Conservation (phyloP, 2,888 invertebrate genomes). For the Bellardia pandia region DNA sequence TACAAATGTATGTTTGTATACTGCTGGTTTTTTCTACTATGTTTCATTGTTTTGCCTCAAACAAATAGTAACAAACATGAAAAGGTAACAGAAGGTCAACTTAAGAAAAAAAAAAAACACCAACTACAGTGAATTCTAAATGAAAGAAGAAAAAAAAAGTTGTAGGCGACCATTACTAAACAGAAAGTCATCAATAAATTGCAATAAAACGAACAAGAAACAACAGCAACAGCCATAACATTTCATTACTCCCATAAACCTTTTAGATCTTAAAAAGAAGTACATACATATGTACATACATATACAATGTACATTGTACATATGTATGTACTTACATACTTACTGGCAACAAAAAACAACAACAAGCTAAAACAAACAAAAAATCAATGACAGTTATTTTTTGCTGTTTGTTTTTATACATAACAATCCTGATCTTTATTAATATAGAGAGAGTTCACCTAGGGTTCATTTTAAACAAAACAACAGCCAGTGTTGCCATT, state of each 20-base stretch:
- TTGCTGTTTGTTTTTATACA: not conserved
- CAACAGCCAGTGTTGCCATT: too few species aligned
- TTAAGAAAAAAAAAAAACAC: slow-evolving; percentile 19
- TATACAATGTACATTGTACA: too few species aligned
- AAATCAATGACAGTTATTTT: slow-evolving; percentile 10
- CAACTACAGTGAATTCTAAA: not conserved
- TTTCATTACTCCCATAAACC: not conserved
- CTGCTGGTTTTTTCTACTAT: not conserved
- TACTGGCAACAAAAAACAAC: not conserved
- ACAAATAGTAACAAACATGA: slow-evolving; percentile 20
- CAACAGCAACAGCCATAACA: not conserved
- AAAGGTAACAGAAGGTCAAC: slow-evolving; percentile 70
- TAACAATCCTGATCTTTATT: slow-evolving; percentile 24
- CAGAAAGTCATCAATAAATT: slow-evolving; percentile 14
- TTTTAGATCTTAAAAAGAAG: not conserved
- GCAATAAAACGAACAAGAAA: slow-evolving; percentile 29
- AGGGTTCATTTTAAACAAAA: not conserved
- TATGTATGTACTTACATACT: too few species aligned
- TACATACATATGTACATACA: too few species aligned
- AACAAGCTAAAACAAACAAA: not conserved
- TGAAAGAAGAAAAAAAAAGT: slow-evolving; percentile 11
- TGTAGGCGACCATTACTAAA: slow-evolving; percentile 35
- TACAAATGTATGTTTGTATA: not conserved
- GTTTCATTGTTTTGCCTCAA: slow-evolving; percentile 1
- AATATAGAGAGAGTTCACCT: not conserved